Evolutionary conservation across 2,888 invertebrate species (phyloP).

Genomic region (Mythimna vitellina): DNA sequence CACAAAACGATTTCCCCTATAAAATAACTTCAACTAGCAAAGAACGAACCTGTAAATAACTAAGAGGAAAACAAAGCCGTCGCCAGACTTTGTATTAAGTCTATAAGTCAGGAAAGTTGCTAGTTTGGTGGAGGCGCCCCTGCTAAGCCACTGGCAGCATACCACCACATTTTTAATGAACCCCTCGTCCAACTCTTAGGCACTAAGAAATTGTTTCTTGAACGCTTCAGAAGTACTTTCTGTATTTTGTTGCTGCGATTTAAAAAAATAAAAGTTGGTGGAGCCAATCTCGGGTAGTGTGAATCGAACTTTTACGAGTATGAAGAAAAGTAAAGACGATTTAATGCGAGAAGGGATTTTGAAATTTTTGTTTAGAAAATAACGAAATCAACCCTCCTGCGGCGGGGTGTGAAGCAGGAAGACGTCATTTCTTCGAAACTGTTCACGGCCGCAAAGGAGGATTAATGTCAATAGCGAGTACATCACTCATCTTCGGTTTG

Average conservation of each 20-base stretch:
- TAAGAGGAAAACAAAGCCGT: constrained; percentile 47
- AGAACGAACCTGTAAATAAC: constrained; percentile 57
- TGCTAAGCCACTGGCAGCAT: constrained; percentile 64
- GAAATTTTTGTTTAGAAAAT: neutral
- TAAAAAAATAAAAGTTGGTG: constrained; percentile 11
- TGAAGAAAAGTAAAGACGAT: neutral
- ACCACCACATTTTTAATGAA: constrained; percentile 76
- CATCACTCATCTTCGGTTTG: too few relatives aligned
- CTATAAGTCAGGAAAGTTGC: constrained; percentile 73
- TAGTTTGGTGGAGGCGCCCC: constrained; percentile 69
- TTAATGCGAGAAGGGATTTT: neutral
- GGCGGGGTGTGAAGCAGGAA: too few relatives aligned
- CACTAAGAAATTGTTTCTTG: constrained; percentile 67
- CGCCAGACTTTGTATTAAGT: constrained; percentile 64
- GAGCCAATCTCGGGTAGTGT: neutral
- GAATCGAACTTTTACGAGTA: neutral
- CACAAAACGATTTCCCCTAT: constrained; percentile 9
- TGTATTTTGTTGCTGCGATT: constrained; percentile 38
- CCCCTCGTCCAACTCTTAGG: constrained; percentile 49
- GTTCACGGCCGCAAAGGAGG: too few relatives aligned
- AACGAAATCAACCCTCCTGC: neutral
- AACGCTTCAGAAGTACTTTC: constrained; percentile 57
- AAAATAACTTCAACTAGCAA: constrained; percentile 27
- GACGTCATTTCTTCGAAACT: too few relatives aligned
- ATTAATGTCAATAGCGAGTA: too few relatives aligned